These are phyloP conservation scores for Nyctibius grandis DNA, from an alignment of 2,797 vertebrate species.

Conservation along the genomic window DNA sequence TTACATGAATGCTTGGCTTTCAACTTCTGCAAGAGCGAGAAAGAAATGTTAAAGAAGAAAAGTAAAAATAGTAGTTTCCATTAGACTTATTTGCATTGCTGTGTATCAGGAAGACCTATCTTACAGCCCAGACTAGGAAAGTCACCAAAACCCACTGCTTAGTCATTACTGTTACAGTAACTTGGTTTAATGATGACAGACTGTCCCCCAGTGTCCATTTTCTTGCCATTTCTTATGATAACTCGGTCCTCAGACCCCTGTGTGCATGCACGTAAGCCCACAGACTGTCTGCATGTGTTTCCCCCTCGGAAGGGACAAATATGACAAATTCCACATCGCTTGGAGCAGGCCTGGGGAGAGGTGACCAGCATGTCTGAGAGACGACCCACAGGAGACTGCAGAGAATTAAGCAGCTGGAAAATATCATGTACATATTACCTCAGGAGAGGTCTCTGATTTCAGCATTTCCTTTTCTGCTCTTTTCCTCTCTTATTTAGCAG, in stretches of 20 bases:
- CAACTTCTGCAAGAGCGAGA: neutral
- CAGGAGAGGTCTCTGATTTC: neutral
- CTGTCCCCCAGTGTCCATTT: neutral
- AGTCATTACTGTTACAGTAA: neutral
- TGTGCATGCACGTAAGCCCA: neutral
- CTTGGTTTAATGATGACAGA: neutral
- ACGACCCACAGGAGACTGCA: neutral
- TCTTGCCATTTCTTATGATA: neutral
- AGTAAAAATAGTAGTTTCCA: neutral
- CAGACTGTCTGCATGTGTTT: rapidly evolving
- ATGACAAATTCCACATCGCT: neutral
- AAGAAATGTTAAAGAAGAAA: neutral
- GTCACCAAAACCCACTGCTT: neutral
- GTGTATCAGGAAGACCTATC: neutral
- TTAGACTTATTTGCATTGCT: neutral
- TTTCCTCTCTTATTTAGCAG: neutral
- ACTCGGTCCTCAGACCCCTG: neutral
- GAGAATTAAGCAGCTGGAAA: neutral
- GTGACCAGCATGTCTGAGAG: neutral
- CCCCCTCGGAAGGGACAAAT: neutral
- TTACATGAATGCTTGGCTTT: neutral
- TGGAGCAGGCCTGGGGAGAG: neutral
- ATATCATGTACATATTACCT: neutral
- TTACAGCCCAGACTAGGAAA: neutral
- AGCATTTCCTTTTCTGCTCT: neutral